These are phyloP conservation scores for Mandrillus leucophaeus DNA, from an alignment of 2,113 vertebrate species.

Conservation along the genomic window DNA sequence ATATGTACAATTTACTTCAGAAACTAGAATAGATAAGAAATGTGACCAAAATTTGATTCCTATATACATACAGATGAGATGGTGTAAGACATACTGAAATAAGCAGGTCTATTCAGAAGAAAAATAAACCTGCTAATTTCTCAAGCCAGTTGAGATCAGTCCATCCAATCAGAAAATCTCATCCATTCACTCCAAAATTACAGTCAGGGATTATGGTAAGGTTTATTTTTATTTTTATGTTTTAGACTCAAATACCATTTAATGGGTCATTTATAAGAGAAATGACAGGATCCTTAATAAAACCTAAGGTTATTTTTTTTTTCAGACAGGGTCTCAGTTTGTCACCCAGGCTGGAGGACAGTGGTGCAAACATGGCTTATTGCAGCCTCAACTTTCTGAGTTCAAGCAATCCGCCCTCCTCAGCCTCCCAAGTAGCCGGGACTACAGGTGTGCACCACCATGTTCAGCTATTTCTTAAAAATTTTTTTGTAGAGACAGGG, in stretches of 20 bases:
- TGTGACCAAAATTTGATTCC: background rate
- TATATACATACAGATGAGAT: background rate
- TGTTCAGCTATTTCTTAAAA: too few species aligned
- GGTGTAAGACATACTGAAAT: background rate
- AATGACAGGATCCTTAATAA: background rate
- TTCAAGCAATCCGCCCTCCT: too few species aligned
- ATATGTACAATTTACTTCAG: background rate
- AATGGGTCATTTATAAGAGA: background rate
- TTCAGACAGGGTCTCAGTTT: too few species aligned
- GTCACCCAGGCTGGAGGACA: too few species aligned
- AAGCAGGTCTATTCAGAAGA: background rate
- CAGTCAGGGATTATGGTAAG: background rate
- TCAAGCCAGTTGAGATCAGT: background rate
- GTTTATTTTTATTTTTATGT: background rate
- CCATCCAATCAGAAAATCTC: background rate
- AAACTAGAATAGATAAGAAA: background rate
- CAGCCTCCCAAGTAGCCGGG: too few species aligned
- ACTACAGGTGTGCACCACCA: too few species aligned
- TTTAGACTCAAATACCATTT: background rate
- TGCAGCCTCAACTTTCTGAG: too few species aligned
- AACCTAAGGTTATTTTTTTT: background rate
- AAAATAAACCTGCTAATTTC: background rate
- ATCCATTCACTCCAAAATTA: background rate
- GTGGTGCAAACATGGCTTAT: too few species aligned
- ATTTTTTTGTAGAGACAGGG: too few species aligned